Percentiles rank a stretch among this genome's conserved stretches.
Conservation (phyloP, 64 coral and sea anemone species). For the Pocillopora verrucosa region DNA sequence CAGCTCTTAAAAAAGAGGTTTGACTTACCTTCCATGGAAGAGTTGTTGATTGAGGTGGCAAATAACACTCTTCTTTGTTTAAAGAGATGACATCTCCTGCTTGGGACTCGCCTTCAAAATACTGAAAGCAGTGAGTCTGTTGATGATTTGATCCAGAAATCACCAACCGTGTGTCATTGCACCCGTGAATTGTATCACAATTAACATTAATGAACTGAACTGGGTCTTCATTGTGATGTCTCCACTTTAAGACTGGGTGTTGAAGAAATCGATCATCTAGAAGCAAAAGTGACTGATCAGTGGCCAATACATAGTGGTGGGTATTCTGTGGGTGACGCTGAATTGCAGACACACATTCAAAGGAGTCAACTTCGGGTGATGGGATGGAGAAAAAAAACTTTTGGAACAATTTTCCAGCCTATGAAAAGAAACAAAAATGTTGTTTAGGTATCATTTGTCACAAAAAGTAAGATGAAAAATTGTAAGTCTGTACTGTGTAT, state of each 20-base stretch:
- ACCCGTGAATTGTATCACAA: slow-evolving; percentile 38
- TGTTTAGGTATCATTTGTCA: not conserved
- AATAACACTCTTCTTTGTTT: not conserved
- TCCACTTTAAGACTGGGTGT: slow-evolving; percentile 86
- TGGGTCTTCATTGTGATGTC: slow-evolving; percentile 76
- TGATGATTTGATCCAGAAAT: slow-evolving; percentile 64
- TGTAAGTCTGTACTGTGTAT: no score
- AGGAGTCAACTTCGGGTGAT: slow-evolving; percentile 64
- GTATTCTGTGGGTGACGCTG: slow-evolving; percentile 69
- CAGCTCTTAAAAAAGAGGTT: no score
- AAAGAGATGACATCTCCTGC: not conserved
- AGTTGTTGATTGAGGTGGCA: slow-evolving; percentile 75
- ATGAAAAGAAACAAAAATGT: not conserved
- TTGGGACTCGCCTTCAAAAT: slow-evolving; percentile 25
- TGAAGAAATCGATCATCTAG: slow-evolving; percentile 90
- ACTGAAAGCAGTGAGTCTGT: slow-evolving; percentile 92
- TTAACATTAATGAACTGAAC: slow-evolving; percentile 67
- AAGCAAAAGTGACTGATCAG: slow-evolving; percentile 86
- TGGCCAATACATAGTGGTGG: slow-evolving; percentile 75
- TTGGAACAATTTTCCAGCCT: slow-evolving; percentile 31
- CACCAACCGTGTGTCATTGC: slow-evolving; percentile 66
- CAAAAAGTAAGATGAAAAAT: no score
- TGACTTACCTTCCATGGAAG: slow-evolving; percentile 84
- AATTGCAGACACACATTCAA: slow-evolving; percentile 78
- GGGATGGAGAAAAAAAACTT: slow-evolving; percentile 72